phyloP scores from a whole-genome alignment of 2,113 vertebrate species.

The Prolemur simus region DNA sequence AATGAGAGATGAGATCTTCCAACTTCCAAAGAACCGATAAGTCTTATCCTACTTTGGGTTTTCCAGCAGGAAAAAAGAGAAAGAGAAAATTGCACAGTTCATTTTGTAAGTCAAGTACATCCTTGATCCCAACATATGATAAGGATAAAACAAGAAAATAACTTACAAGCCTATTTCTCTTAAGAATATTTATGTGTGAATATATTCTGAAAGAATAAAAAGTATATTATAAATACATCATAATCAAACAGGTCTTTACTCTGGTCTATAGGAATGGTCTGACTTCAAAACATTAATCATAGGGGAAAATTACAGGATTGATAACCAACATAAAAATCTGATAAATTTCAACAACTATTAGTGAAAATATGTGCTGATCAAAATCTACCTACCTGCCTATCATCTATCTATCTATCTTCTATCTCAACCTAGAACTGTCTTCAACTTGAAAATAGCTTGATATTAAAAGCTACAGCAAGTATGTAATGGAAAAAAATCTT shows the following conservation, averaged over 20 bases:
- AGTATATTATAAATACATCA: neutral
- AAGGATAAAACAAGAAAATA: neutral
- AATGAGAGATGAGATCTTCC: neutral
- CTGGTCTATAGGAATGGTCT: neutral
- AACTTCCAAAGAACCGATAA: neutral
- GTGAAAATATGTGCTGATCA: neutral
- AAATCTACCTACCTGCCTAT: neutral
- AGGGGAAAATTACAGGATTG: neutral
- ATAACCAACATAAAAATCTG: neutral
- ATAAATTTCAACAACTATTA: neutral
- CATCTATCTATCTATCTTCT: neutral
- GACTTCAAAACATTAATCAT: constrained; percentile 15
- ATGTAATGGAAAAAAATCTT: neutral
- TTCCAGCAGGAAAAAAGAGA: neutral
- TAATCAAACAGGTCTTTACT: neutral
- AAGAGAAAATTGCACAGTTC: neutral
- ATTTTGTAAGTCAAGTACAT: neutral
- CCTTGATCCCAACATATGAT: neutral
- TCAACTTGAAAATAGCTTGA: neutral
- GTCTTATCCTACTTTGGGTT: neutral
- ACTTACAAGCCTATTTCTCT: neutral
- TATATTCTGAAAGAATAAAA: neutral
- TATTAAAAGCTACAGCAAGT: neutral
- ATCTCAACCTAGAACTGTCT: neutral
- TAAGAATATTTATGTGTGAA: neutral